Evolutionary conservation across 64 coral and sea anemone genomes (phyloP).

Genomic region (Anthopleura sola): DNA sequence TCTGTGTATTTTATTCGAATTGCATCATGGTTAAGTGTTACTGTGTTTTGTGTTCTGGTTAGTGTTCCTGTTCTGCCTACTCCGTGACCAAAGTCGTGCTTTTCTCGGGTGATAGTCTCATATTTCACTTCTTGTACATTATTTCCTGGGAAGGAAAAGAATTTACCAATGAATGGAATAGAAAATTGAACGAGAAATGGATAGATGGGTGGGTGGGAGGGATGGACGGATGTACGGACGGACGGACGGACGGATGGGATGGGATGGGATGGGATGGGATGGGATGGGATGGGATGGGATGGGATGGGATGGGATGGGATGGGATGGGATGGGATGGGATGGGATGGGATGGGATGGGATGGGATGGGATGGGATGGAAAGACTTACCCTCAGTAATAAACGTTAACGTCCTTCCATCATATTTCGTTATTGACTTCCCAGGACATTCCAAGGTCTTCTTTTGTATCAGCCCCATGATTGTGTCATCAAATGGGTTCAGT

Average conservation of each 20-base stretch:
- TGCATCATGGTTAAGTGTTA: conserved; percentile 9
- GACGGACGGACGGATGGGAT: no score
- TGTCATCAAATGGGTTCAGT: conserved; percentile 14
- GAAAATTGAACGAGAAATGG: no score
- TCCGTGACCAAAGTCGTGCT: conserved; percentile 8
- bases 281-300: no score
- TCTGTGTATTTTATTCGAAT: neutral
- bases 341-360: no score
- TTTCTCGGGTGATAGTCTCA: conserved; percentile 12
- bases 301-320: no score
- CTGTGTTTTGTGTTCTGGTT: neutral
- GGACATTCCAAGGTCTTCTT: neutral
- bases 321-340: no score
- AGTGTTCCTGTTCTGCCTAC: neutral
- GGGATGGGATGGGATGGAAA: no score
- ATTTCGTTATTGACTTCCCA: neutral
- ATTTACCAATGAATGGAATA: neutral
- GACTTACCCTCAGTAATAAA: conserved; percentile 16
- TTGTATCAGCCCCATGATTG: conserved; percentile 4
- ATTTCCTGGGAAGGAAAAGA: neutral
- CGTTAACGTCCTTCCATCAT: neutral
- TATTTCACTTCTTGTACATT: neutral
- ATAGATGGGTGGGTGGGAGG: no score
- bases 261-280: no score
- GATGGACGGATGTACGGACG: no score